Evolutionary conservation across 2,888 invertebrate species (phyloP), one percentile per base, ranked within the genome.

Genomic region (Bibio marci): DNA sequence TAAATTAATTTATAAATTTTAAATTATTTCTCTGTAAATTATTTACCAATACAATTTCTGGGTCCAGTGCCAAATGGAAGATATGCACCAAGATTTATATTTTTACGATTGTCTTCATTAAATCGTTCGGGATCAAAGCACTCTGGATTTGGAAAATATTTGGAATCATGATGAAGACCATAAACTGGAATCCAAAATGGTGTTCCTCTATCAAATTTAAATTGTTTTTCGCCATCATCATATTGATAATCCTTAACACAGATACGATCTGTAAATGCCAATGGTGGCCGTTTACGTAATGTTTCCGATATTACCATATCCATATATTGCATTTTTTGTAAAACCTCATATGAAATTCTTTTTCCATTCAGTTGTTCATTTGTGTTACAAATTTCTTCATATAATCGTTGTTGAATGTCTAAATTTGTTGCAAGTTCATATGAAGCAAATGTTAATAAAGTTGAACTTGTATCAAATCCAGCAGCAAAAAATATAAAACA

Each of bases 71-170:
- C 73, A 39, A 73, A 73, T 1, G 72, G 71, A 46, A 66, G 45
- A 43, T 67, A 71, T 0, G 63, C 54, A 30, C 61, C 63, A 1
- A 63, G 62, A 11, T 57, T 47, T 15, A 66, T 64, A 13, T 60
- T 60, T 1, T 57, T 53, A 44, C 67, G 69, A 48, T 71, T 72
- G 44, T 70, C 66, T 0, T 70, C 66, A 3, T 59, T 69, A 46
- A 73, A 74, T 14, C 73, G 53, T 44, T 70, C 63, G 6, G 73
- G 73, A 49, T 73, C 65, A 38, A 73, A 74, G 48, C 65, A 67
- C 0, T 53, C 47, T 0, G 73, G 73, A 11, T 73, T 57, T 0
- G 69, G 64, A 48, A 57, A 73, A 49, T 59, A 66, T 15, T 63
- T 50, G 0, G 67, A 62, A 49, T 71, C 66, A 13, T 55, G 62